These are phyloP conservation scores for Minunthozetes semirufus DNA, from an alignment of 2,888 invertebrate genomes.

Conservation along the genomic window DNA sequence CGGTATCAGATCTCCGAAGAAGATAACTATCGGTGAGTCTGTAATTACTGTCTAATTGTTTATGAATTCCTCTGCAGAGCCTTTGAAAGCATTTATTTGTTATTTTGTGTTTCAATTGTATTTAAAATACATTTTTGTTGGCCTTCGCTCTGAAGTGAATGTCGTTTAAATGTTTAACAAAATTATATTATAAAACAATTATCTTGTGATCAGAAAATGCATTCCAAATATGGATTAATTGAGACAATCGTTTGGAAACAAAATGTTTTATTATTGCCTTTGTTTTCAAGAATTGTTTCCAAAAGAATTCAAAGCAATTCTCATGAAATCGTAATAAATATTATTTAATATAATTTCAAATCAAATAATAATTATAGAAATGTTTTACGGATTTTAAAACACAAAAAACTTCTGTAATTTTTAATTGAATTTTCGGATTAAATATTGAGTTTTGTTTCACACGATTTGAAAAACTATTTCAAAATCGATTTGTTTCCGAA, in stretches of 20 bases:
- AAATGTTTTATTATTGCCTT: background rate
- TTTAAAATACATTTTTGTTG: background rate
- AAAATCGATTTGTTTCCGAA: no score
- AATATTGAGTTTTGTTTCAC: no score
- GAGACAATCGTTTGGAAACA: background rate
- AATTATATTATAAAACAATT: background rate
- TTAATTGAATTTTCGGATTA: no score
- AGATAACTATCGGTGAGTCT: conserved; percentile 9
- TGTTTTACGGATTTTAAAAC: background rate
- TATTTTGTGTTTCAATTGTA: background rate
- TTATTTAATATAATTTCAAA: background rate
- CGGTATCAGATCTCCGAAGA: conserved; percentile 14
- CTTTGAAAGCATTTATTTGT: background rate
- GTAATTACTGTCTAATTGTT: background rate
- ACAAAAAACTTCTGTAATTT: no score
- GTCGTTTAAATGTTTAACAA: background rate
- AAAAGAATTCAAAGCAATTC: background rate
- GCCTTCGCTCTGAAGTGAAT: conserved; percentile 2
- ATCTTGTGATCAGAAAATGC: background rate
- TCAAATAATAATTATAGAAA: background rate
- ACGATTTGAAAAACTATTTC: no score
- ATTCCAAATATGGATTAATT: background rate
- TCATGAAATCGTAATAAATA: background rate
- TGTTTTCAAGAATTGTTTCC: background rate
- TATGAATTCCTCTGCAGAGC: background rate